Percentiles rank a stretch among this genome's conserved stretches.
These are phyloP conservation scores for Vesta saturnalis DNA, from an alignment of 2,888 invertebrate genomes.

Conservation along the genomic window DNA sequence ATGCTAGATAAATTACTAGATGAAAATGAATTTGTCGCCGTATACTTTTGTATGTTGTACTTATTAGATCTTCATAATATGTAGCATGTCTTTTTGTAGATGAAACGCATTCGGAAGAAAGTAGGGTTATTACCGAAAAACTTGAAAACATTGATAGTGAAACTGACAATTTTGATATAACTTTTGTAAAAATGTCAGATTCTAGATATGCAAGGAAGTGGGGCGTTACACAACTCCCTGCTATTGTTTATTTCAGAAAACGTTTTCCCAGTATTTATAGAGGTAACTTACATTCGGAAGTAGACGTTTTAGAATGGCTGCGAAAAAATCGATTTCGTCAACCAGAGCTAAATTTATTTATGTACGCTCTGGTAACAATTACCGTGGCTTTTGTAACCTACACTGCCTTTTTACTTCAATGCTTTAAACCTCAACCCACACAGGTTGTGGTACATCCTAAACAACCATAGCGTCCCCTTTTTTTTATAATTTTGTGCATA, in stretches of 20 bases:
- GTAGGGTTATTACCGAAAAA: constrained; percentile 83
- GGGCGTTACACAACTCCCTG: constrained; percentile 91
- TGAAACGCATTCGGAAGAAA: constrained; percentile 82
- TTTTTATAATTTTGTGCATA: background rate
- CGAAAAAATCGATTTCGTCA: constrained; percentile 93
- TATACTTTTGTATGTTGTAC: constrained; percentile 88
- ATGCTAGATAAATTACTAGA: constrained; percentile 95
- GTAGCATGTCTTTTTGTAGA: constrained; percentile 65
- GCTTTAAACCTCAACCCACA: constrained; percentile 80
- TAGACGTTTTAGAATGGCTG: constrained; percentile 91
- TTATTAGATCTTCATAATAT: background rate
- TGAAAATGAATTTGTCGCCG: constrained; percentile 94
- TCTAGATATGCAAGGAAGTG: constrained; percentile 91
- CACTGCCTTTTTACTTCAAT: constrained; percentile 90
- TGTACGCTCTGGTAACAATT: constrained; percentile 90
- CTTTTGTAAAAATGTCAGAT: constrained; percentile 94
- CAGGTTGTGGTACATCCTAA: constrained; percentile 72
- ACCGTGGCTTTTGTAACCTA: constrained; percentile 88
- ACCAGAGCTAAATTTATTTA: constrained; percentile 92
- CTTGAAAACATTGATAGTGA: constrained; percentile 95
- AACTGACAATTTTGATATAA: constrained; percentile 92
- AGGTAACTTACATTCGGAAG: constrained; percentile 86
- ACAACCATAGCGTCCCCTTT: constrained; percentile 65
- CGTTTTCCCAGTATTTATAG: constrained; percentile 93
- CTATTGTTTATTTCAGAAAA: constrained; percentile 90